Base-by-base conservation (phyloP, 2,888 invertebrate species). In the Volucella inflata region DNA sequence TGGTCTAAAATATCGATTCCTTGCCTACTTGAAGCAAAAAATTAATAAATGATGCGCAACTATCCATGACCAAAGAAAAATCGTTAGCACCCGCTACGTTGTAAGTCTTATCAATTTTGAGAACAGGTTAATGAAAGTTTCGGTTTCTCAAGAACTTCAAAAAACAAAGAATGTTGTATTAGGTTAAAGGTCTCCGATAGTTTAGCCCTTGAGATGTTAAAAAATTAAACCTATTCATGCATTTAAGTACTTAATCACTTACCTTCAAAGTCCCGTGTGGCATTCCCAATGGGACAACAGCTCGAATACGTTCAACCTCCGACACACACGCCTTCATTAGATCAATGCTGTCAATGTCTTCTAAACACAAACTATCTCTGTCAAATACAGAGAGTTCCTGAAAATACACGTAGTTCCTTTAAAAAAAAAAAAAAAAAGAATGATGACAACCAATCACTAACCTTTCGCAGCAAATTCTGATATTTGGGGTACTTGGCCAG, bases 261-360 rank as follows among this genome's bases (percentile, higher is more conserved):
- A 92, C 94, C 88, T 94, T 91, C 0, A 93, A 89, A 3, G 95
- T 94, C 50, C 97, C 97, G 90, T 97, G 97, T 8, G 98, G 97
- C 88, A 97, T 95, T 3, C 98, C 97, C 40, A 96, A 92, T 0
- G 97, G 97, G 0, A 96, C 95, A 3, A 96, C 96, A 0, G 96
- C 95, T 36, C 97, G 93, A 50, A 97, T 94, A 65, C 98, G 93
- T 90, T 97, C 96, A 0, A 94, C 94, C 92, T 98, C 98, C 74
- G 95, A 94, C 44, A 98, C 93, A 12, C 96, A 94, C 12, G 98
- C 97, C 92, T 89, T 90, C 65, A 92, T 85, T 53, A 90, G 90
- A 48, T 89, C 88, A 2, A 90, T 79, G 8, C 88, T 82, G 38
- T 92, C 91, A 40, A 92, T 87, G 21, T 91, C 90, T 21, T 78